Base-by-base conservation (phyloP, 2,797 vertebrate species). In the Euphonia xanthogaster region DNA sequence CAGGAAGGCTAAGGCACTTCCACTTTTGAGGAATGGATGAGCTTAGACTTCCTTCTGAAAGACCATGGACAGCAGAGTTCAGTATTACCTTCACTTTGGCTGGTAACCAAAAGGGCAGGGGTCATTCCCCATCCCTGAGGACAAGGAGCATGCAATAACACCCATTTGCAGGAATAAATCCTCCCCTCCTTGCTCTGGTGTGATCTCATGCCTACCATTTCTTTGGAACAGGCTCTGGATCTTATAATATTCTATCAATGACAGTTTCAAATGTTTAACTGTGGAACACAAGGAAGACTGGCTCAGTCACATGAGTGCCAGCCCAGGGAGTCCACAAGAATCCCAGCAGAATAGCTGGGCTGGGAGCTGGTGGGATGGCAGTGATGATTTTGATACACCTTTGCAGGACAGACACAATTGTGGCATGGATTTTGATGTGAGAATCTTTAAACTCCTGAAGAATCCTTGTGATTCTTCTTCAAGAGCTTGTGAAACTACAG, bases 151-250 rank as follows among this genome's bases (percentile, higher is more conserved):
- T 19, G 17, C 14, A 77, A 53, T 4, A 76, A 37, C 17, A 66
- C 7, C 12, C 6, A 16, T 54, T 24, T 91, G 1, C 25, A 45
- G 54, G 40, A 86, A 62, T 47, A 65, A 79, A 53, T 20, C 10
- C 19, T 33, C 27, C 20, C 11, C 8, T 23, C 7, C 3, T 12
- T 18, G 8, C 2, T 3, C 9, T 9, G 21, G 11, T 19, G 21
- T 60, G 44, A 50, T 66, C 20, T 71, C 67, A 48, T 31, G 15
- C 7, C 6, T 20, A 67, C 7, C 2, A 9, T n/a, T 73, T 60
- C 6, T 58, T 55, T 72, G 40, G 37, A 86, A 51, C 14, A 67
- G 11, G 16, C 22, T 70, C 60, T 66, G 61, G 39, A 54, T 47
- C 30, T 71, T 50, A n/a, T 11, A 0, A 1, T 53, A 35, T 24